phyloP scores from a whole-genome alignment of 2,113 vertebrate species.

The Psettodes erumei region DNA sequence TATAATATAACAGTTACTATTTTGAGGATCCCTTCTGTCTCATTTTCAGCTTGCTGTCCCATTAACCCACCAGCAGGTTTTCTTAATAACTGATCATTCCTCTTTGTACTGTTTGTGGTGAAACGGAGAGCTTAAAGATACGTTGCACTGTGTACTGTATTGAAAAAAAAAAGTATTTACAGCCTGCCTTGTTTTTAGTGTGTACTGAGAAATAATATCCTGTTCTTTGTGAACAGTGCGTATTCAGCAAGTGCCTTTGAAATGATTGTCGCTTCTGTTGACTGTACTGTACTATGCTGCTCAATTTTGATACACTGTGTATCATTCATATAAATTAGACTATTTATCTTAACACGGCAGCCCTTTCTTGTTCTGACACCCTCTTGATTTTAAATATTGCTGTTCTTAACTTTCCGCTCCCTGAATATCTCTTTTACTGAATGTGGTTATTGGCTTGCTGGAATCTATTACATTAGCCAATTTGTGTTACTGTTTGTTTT shows the following conservation, averaged over 20 bases:
- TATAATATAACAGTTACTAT: not conserved
- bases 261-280: constrained; percentile 30
- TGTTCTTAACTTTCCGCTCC: constrained; percentile 15
- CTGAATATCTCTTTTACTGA: not conserved
- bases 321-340: constrained; percentile 13
- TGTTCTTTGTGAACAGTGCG: not conserved
- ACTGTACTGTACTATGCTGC: constrained; percentile 40
- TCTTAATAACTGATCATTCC: not conserved
- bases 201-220: constrained; percentile 1
- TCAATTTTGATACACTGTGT: constrained; percentile 13
- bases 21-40: not conserved
- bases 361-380: not conserved
- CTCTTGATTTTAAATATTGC: constrained; percentile 7
- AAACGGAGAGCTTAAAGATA: not conserved
- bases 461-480: constrained; percentile 4
- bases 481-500: constrained; percentile 3
- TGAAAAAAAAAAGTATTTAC: not conserved
- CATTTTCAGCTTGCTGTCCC: not conserved
- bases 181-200: not conserved
- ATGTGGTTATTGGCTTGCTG: constrained; percentile 27
- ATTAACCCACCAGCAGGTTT: not conserved
- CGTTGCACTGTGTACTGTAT: constrained; percentile 34
- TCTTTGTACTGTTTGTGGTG: not conserved
- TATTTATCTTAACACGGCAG: constrained; percentile 6
- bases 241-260: constrained; percentile 72